A percentile compares a stretch with the other conserved stretches of the same genome.
Conservation (phyloP, 2,797 vertebrate genomes). For the Threskiornis aethiopicus region DNA sequence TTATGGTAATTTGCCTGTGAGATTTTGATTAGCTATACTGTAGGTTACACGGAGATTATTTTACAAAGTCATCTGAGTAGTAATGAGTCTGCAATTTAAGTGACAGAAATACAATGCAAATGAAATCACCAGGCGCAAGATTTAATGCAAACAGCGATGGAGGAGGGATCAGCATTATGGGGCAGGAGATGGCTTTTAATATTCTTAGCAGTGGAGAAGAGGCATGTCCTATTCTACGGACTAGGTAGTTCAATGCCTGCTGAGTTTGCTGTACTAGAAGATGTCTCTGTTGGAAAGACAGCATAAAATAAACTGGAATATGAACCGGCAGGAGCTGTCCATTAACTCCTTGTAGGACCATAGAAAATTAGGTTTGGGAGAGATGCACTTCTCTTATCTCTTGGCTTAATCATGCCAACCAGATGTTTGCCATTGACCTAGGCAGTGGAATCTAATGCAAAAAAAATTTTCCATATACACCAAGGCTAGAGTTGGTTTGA, state of each 20-base stretch:
- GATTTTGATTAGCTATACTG: neutral
- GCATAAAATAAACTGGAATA: neutral
- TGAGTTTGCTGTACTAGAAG: neutral
- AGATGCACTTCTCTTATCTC: neutral
- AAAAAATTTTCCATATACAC: neutral
- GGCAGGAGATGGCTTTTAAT: neutral
- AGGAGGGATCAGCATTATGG: neutral
- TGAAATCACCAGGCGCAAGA: neutral
- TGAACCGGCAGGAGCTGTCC: neutral
- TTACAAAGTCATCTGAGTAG: neutral
- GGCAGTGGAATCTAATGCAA: neutral
- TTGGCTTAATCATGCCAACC: neutral
- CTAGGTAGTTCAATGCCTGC: neutral
- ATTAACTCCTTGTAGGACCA: neutral
- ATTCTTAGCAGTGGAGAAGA: neutral
- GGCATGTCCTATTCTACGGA: neutral
- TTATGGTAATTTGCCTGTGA: neutral
- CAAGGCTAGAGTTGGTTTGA: neutral
- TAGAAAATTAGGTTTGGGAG: neutral
- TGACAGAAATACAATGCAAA: neutral
- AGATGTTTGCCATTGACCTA: neutral
- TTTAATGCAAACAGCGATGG: neutral
- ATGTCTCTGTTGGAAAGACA: neutral
- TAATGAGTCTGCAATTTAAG: neutral
- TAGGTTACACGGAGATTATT: neutral